Evolutionary conservation across 2,797 vertebrate species (phyloP).

Genomic region (Chanos chanos): DNA sequence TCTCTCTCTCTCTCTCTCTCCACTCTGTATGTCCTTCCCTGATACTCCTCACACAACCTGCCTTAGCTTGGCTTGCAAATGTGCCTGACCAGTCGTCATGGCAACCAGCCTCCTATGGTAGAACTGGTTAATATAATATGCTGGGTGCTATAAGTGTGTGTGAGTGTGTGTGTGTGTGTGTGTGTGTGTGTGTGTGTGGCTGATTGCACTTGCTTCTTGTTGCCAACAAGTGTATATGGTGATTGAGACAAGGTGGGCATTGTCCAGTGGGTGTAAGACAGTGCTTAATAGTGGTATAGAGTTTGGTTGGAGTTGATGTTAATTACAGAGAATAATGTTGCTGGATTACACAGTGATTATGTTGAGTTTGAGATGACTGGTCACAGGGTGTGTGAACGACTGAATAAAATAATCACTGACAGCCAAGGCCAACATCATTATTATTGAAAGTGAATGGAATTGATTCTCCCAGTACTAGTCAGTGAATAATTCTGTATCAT

Average conservation of each 20-base stretch:
- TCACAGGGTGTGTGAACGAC: no score
- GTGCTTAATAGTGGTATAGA: conserved; percentile 14
- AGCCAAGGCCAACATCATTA: no score
- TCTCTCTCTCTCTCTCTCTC: not conserved
- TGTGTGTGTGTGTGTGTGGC: not conserved
- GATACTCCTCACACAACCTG: not conserved
- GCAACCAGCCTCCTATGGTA: conserved; percentile 35
- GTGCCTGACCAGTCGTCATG: conserved; percentile 36
- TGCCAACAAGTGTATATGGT: conserved; percentile 19
- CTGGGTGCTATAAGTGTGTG: conserved; percentile 15
- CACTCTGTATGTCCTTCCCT: not conserved
- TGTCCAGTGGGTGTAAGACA: conserved; percentile 21
- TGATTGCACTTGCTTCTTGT: no score
- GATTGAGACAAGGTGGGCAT: conserved; percentile 22
- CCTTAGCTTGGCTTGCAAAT: not conserved
- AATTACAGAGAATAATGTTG: conserved; percentile 26
- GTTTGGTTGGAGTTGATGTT: conserved; percentile 33
- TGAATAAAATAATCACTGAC: no score
- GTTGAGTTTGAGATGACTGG: no score
- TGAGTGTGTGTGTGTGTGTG: not conserved
- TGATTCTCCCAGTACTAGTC: no score
- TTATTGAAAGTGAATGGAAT: no score
- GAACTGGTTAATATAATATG: conserved; percentile 3
- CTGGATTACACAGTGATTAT: not conserved
- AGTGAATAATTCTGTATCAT: no score